Evolutionary conservation across 2,113 vertebrate genomes (phyloP), one percentile per base, ranked within the genome.

Genomic region (Gallinago media): DNA sequence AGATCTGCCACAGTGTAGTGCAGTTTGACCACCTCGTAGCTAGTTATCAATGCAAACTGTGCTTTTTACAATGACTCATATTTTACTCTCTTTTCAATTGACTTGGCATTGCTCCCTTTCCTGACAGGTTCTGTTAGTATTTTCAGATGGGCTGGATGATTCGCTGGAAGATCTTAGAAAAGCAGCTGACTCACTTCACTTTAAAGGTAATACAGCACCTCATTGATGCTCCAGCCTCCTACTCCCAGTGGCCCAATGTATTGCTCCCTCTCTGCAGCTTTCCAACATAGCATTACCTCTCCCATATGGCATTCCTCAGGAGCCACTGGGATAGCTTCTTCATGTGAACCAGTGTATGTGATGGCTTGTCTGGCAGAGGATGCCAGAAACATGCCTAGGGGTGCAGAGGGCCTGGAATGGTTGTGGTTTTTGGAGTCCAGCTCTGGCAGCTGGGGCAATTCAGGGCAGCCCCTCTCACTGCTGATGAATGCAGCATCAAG

Each of bases 121-220:
- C 49, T 93, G 38, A 61, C 79, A 99, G 99, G 96, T 99, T 83
- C 96, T 99, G 63, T 78, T 99, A 85, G 98, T 99, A 62, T 99
- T 99, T 96, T 98, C 99, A 7, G 99, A 99, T 34, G 99, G 99
- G 40, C 92, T 98, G 38, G 98, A 99, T 89, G 98, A 97, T 50
- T 89, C 97, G 2, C 85, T 98, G 78, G 95, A 98, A 83, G 88
- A 44, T 5, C 97, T 99, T 81, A 97, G 97, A 94, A 38, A 26
- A 16, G 95, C 97, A 16, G 97, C 98, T 0, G 94, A 97, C 11
- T 90, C 46, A 13, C 98, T 99, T 78, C 95, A 63, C 8, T 38
- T 58, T 47, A 97, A 95, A 91, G 98, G 99, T 99, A 94, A 75
- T 32, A 20, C 26, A 38, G 55, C 6, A 17, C 27, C 2, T 3